Conservation (phyloP, 2,113 vertebrate genomes). For the Pipa parva region DNA sequence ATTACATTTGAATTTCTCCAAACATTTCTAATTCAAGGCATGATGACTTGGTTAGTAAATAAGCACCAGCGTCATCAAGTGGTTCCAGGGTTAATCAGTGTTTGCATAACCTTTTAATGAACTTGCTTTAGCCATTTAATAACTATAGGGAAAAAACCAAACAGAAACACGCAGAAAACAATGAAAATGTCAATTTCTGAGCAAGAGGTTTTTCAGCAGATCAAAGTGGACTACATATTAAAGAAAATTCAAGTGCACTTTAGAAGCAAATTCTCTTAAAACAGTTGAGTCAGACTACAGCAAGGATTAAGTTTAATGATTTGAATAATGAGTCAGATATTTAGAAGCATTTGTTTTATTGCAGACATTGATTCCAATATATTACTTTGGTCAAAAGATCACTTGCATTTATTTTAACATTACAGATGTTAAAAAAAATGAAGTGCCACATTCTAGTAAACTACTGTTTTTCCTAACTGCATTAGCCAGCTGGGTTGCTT, state of each 20-base stretch:
- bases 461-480: no score
- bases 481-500: no score
- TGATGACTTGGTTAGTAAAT: constrained; percentile 46
- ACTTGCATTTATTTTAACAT: no score
- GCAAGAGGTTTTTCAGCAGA: constrained; percentile 15
- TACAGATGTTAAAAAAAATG: no score
- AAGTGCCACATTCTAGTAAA: no score
- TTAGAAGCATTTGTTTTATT: neutral
- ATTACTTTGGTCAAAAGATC: neutral
- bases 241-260: neutral
- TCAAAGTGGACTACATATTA: constrained; percentile 8
- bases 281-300: neutral
- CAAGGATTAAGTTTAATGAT: neutral
- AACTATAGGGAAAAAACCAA: constrained; percentile 63
- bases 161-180: constrained; percentile 58
- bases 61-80: constrained; percentile 40
- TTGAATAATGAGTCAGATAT: neutral
- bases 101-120: constrained; percentile 71
- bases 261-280: neutral
- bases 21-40: constrained; percentile 43
- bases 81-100: constrained; percentile 53
- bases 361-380: neutral
- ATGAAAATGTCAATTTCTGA: constrained; percentile 21
- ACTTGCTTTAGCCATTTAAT: constrained; percentile 64
- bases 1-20: constrained; percentile 5